Evolutionary conservation across 1,140 invertebrate genomes (phyloP), one percentile per base, ranked within the genome.

Genomic region (Ips nitidus): DNA sequence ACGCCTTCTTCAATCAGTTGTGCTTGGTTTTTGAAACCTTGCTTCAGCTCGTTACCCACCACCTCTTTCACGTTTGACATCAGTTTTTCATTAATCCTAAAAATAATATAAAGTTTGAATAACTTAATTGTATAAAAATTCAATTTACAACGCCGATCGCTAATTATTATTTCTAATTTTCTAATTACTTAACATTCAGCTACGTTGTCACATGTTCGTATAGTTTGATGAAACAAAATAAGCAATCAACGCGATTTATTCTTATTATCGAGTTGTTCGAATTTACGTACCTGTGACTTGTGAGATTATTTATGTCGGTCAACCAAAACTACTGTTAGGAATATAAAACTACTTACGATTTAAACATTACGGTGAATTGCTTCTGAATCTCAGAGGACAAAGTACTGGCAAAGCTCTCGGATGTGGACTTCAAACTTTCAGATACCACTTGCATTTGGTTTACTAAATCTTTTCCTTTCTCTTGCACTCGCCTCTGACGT

Each of bases 11-110:
- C 85, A 65, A 90, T 79, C 1, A 82, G 80, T 42, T 82, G 78
- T 3, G 83, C 84, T 73, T 91, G 89, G 56, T 82, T 84, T 63
- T 85, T 84, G 73, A 89, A 84, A 3, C 85, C 84, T 72, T 81
- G 79, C 50, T 81, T 80, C 22, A 90, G 81, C 78, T 89, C 84
- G 42, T 86, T 84, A 52, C 81, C 81, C 5, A 89, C 80, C 38
- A 77, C 60, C 53, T 82, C 79, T 50, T 75, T 77, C 41, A 83
- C 77, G 39, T 65, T 75, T 4, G 55, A 38, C 3, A 65, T 69
- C 64, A 83, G 60, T 55, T 75, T 78, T 4, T 82, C 81, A 71
- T 82, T 77, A 69, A 81, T 75, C 64, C 81, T 82, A 53, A n/a
- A 78, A 77, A 63, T 66, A 36, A 60, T 53, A 55, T 22, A 22